Percentiles rank a stretch among this genome's conserved stretches.
Evolutionary conservation across 2,113 vertebrate species (phyloP).

Genomic region (Dasyornis broadbenti): DNA sequence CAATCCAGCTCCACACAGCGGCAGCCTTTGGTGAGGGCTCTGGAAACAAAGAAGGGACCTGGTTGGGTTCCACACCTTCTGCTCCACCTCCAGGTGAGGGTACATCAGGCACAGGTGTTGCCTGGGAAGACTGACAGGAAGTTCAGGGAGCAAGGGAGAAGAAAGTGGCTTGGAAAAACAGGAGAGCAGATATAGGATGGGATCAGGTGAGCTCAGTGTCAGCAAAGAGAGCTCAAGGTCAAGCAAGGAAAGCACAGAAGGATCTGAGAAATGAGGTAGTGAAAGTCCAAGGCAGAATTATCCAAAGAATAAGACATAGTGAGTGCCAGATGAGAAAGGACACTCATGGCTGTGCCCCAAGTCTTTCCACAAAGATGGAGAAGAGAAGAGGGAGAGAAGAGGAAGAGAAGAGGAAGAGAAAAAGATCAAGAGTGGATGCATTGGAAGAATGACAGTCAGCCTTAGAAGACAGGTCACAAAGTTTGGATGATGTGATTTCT

Average conservation of each 20-base stretch:
- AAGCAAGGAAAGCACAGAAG: not conserved
- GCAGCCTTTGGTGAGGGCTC: constrained; percentile 91
- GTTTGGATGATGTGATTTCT: not conserved
- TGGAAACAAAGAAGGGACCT: constrained; percentile 46
- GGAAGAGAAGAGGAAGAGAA: not conserved
- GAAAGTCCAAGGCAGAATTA: not conserved
- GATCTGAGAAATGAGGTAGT: not conserved
- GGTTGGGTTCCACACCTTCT: constrained; percentile 11
- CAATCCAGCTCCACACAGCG: constrained; percentile 95
- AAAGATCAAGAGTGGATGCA: not conserved
- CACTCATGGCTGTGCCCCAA: not conserved
- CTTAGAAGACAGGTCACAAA: not conserved
- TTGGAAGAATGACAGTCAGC: not conserved
- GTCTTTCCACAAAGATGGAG: not conserved
- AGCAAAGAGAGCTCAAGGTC: not conserved
- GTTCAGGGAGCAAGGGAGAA: not conserved
- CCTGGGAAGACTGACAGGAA: not conserved
- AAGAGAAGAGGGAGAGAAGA: not conserved
- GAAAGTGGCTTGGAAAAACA: not conserved
- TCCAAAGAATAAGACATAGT: not conserved
- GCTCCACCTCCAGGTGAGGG: not conserved
- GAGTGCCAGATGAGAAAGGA: not conserved
- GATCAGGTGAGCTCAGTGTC: not conserved
- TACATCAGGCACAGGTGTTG: not conserved
- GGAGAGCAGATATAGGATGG: not conserved